These are phyloP conservation scores for Trichomalopsis sarcophagae DNA, from an alignment of 1,140 invertebrate species.

Conservation along the genomic window DNA sequence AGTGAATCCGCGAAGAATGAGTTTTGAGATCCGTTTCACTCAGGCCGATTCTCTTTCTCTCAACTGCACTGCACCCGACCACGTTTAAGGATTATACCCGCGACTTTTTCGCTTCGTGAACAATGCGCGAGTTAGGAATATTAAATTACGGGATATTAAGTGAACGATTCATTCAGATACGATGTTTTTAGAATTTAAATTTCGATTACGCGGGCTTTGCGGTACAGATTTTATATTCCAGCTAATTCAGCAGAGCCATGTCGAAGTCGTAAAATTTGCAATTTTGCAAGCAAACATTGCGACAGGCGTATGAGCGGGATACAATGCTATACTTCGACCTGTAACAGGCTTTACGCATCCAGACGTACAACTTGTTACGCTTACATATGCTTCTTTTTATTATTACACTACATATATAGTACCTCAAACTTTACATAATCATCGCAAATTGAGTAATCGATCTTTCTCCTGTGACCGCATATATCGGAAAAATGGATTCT, in stretches of 20 bases:
- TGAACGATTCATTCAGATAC: too few relatives aligned
- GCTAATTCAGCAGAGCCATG: background rate
- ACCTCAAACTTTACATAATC: background rate
- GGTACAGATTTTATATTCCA: background rate
- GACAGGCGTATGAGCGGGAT: background rate
- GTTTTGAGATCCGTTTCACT: background rate
- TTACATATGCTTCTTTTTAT: too few relatives aligned
- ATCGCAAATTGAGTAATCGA: background rate
- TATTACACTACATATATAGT: background rate
- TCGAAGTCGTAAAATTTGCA: background rate
- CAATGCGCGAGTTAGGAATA: too few relatives aligned
- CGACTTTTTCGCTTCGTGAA: too few relatives aligned
- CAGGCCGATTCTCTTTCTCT: background rate
- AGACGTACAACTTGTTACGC: background rate
- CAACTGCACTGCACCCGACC: background rate
- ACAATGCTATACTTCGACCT: background rate
- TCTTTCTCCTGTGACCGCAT: too few relatives aligned
- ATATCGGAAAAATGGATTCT: too few relatives aligned
- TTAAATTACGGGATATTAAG: too few relatives aligned
- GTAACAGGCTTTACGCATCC: background rate
- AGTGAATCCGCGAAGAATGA: background rate
- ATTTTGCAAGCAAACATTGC: background rate
- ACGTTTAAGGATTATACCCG: background rate
- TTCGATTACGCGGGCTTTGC: background rate
- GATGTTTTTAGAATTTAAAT: background rate